Base-by-base conservation (phyloP, 2,888 invertebrate genomes). In the Oxyscelio sp. region DNA sequence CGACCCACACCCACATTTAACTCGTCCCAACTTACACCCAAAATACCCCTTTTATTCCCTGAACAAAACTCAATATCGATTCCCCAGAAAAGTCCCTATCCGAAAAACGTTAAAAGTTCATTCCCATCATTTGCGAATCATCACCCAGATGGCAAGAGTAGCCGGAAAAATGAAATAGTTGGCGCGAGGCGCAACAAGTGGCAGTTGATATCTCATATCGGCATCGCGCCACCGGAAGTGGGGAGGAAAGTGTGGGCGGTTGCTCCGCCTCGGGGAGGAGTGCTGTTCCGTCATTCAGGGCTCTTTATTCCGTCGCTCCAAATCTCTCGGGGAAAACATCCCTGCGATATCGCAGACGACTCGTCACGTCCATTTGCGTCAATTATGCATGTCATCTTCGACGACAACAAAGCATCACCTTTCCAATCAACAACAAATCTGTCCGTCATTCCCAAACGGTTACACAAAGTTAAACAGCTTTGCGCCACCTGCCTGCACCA, bases 181-280 rank as follows among this genome's bases (percentile, higher is more conserved):
- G 34, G 59, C 71, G 71, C 90, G 91, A 90, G 58, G 73, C 31
- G 88, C 85, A 86, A 86, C 86, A 86, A 86, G 86, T 86, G 86
- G 81, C 79, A 43, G 79, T 50, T 86, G 81, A 86, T 86, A 86
- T 83, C 86, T 81, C 83, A 83, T 86, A 86, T 86, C 83, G 75
- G 84, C 56, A 17, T 74, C 68, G 45, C 68, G 78, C 68, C 54
- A 65, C 83, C 77, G 79, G 68, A 84, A 82, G 83, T 66, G 85
- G 86, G 89, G 90, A 90, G 88, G 68, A 89, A 88, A 87, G 88
- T 88, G 91, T 91, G 90, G 90, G 91, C 91, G 91, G 90, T 90
- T 88, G 90, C 92, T 92, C 94, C 94, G 93, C 94, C 93, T 90
- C 90, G 88, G 90, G 82, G 77, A 71, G 82, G 82, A 75, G 82